These are phyloP conservation scores for Coptodon rendalli DNA, from an alignment of 2,113 vertebrate genomes.

Conservation along the genomic window DNA sequence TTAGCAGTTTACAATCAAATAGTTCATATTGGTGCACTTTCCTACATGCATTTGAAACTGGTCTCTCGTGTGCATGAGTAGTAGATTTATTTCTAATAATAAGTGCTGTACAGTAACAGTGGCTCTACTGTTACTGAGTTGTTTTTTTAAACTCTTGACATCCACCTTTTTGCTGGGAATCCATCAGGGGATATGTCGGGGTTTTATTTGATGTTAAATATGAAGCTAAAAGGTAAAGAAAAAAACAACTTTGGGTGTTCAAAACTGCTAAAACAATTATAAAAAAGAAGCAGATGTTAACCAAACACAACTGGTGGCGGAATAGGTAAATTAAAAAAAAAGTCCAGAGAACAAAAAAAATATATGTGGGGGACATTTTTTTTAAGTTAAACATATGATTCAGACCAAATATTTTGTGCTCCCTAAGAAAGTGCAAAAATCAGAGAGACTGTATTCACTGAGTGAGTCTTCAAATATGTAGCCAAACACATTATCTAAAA, in stretches of 20 bases:
- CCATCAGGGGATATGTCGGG: accelerated
- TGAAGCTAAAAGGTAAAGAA: accelerated
- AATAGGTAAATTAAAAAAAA: not conserved
- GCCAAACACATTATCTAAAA: not conserved
- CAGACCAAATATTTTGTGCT: not conserved
- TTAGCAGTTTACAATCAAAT: not conserved
- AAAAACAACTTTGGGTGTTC: not conserved
- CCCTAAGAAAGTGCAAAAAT: not conserved
- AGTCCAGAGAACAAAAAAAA: not conserved
- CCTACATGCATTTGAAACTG: not conserved
- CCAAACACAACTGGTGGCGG: accelerated
- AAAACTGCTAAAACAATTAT: not conserved
- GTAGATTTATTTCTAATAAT: not conserved
- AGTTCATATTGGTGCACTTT: not conserved
- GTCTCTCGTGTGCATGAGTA: not conserved
- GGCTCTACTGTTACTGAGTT: accelerated
- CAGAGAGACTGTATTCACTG: accelerated
- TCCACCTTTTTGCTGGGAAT: not conserved
- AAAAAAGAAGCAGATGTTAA: not conserved
- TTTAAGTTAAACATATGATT: accelerated
- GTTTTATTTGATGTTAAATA: not conserved
- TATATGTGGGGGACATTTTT: accelerated
- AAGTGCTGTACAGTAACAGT: not conserved
- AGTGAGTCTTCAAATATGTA: too few species aligned
- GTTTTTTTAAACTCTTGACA: not conserved